Evolutionary conservation across 2,888 invertebrate genomes (phyloP), one percentile per base, ranked within the genome.

Genomic region (Operophtera brumata): DNA sequence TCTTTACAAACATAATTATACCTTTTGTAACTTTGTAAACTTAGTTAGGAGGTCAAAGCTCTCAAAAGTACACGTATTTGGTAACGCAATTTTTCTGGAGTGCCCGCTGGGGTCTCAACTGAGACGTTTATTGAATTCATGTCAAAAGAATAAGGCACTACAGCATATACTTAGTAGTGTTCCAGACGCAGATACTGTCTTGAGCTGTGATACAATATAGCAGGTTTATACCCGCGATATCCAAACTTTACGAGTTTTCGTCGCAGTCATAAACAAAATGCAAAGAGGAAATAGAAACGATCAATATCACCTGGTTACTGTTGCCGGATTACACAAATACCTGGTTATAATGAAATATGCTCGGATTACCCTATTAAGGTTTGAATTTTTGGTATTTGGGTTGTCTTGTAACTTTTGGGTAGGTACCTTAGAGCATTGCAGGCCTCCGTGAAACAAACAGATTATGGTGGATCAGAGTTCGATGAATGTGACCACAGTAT

Each of bases 211-310:
- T 54, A 52, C 14, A 37, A 20, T 32, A 57, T 54, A 60, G 43
- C 47, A 57, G 57, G 51, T 64, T 66, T 66, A 66, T 63, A 53
- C 56, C 45, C 52, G 47, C 64, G 58, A 61, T 62, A 65, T 62
- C 55, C 61, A 56, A 54, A 60, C 57, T 68, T 68, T 68, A 68
- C 65, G 67, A 65, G 59, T 60, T 64, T 57, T 61, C 60, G 62
- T 66, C 61, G 64, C 61, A 54, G 61, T 52, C 54, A 59, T 65
- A 65, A 68, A 66, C 65, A 65, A 67, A 65, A 67, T 66, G 65
- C 66, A 63, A 61, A 66, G 59, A 51, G 63, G 64, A 65, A 65
- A 65, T 65, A 63, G 59, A 48, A 44, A 59, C 62, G 65, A 61
- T 67, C 67, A 64, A 67, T 67, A 59, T 63, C 62, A 67, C 67